Conservation (phyloP, 2,113 vertebrate species). For the Cnemophilus loriae region DNA sequence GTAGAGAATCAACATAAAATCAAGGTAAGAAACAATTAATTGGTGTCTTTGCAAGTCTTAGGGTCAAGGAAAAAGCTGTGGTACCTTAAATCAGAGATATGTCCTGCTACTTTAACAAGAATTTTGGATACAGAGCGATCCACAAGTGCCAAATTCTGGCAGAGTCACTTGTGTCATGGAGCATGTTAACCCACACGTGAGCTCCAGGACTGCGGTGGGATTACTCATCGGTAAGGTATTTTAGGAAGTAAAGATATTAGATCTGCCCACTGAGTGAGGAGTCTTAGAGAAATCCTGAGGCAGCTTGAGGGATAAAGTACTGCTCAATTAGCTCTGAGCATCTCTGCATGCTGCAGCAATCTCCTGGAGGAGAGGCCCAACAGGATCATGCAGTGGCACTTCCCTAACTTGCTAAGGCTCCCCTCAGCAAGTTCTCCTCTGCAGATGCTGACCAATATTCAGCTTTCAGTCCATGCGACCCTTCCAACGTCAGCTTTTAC, state of each 20-base stretch:
- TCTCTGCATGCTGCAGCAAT: neutral
- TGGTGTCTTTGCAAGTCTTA: neutral
- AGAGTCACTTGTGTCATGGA: neutral
- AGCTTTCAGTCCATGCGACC: neutral
- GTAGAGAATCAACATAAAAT: neutral
- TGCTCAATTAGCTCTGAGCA: constrained; percentile 30
- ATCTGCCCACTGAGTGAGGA: constrained; percentile 54
- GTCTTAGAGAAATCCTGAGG: constrained; percentile 60
- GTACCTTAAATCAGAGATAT: neutral
- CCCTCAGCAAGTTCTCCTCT: neutral
- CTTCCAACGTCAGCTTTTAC: neutral
- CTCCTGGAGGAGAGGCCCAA: neutral
- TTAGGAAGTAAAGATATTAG: constrained; percentile 61
- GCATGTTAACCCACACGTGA: constrained; percentile 16
- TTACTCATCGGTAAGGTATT: constrained; percentile 57
- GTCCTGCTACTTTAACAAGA: neutral
- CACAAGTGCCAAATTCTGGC: neutral
- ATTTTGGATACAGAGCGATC: neutral
- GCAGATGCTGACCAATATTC: neutral
- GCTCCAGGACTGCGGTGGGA: constrained; percentile 4
- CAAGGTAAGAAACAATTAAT: neutral
- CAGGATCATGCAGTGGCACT: neutral
- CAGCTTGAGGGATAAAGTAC: constrained; percentile 54
- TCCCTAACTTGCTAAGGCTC: neutral
- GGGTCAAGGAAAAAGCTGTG: neutral